phyloP scores from a whole-genome alignment of 2,113 vertebrate genomes.

The Silurus glanis region DNA sequence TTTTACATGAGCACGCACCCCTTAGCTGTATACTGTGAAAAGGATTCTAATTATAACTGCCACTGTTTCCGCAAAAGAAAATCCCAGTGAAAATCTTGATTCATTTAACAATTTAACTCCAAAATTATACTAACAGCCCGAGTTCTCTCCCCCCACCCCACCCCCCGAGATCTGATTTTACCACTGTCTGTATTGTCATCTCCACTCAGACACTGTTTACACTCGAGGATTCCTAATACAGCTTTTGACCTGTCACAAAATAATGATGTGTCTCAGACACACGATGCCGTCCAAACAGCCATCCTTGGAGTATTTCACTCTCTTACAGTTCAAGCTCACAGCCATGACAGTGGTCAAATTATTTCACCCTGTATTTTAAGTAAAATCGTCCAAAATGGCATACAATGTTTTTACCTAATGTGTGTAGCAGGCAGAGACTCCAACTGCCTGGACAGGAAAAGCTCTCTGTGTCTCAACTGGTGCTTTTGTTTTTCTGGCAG shows the following conservation, averaged over 20 bases:
- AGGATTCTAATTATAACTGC: neutral
- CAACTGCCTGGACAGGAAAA: slow-evolving; percentile 92
- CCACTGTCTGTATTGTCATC: neutral
- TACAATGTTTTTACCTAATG: slow-evolving; percentile 78
- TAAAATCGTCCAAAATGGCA: neutral
- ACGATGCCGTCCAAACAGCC: neutral
- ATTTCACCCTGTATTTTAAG: neutral
- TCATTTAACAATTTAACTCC: neutral
- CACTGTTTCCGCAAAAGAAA: neutral
- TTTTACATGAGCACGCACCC: neutral
- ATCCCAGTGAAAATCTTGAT: neutral
- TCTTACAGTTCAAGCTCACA: neutral
- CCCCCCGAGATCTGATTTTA: neutral
- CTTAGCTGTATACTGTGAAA: neutral
- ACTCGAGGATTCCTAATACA: slow-evolving; percentile 17
- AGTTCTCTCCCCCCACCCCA: neutral
- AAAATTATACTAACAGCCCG: neutral
- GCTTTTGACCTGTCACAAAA: slow-evolving; percentile 16
- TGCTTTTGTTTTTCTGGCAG: slow-evolving; percentile 94
- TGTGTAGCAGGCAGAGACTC: slow-evolving; percentile 95
- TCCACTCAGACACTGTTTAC: slow-evolving; percentile 18
- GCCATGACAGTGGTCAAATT: neutral
- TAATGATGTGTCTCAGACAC: slow-evolving; percentile 24
- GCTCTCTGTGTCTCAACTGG: slow-evolving; percentile 90
- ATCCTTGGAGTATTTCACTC: slow-evolving; percentile 2